Conservation (phyloP, 2,888 invertebrate species). For the Zaprionus lineosus region DNA sequence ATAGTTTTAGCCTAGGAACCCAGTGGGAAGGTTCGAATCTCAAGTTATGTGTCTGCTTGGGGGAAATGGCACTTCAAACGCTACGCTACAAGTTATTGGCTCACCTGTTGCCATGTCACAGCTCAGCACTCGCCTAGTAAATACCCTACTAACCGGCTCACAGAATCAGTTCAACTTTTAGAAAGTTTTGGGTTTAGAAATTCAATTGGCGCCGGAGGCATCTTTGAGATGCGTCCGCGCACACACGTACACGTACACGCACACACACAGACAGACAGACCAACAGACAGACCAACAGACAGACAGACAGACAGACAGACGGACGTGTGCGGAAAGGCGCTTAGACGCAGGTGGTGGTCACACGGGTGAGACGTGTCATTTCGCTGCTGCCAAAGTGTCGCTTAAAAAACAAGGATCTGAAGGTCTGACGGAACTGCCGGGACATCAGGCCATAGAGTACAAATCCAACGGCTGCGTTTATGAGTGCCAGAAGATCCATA, state of each 20-base stretch:
- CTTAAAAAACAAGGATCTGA: slow-evolving; percentile 87
- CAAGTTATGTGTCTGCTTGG: slow-evolving; percentile 12
- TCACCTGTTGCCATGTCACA: not conserved
- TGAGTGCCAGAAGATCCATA: slow-evolving; percentile 94
- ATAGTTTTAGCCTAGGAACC: too few relatives aligned
- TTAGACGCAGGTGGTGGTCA: slow-evolving; percentile 82
- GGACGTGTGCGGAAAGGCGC: too few relatives aligned
- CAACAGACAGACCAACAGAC: too few relatives aligned
- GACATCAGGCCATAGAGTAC: slow-evolving; percentile 97
- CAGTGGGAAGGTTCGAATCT: too few relatives aligned
- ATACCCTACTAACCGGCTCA: slow-evolving; percentile 18
- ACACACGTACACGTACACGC: not conserved
- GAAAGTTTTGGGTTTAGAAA: slow-evolving; percentile 36
- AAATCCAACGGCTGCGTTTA: slow-evolving; percentile 96
- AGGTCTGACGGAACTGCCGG: slow-evolving; percentile 93
- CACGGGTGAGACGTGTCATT: slow-evolving; percentile 80
- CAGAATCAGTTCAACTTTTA: slow-evolving; percentile 52
- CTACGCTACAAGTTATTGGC: slow-evolving; percentile 27
- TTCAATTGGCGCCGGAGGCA: slow-evolving; percentile 3
- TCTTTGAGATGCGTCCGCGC: slow-evolving; percentile 26
- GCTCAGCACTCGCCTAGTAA: slow-evolving; percentile 7
- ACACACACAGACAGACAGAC: too few relatives aligned
- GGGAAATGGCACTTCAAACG: slow-evolving; percentile 33
- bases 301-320: too few relatives aligned
- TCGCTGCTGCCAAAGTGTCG: slow-evolving; percentile 85